These are phyloP conservation scores for Hirtodrosophila histrioides DNA, from an alignment of 2,888 invertebrate species.

Conservation along the genomic window DNA sequence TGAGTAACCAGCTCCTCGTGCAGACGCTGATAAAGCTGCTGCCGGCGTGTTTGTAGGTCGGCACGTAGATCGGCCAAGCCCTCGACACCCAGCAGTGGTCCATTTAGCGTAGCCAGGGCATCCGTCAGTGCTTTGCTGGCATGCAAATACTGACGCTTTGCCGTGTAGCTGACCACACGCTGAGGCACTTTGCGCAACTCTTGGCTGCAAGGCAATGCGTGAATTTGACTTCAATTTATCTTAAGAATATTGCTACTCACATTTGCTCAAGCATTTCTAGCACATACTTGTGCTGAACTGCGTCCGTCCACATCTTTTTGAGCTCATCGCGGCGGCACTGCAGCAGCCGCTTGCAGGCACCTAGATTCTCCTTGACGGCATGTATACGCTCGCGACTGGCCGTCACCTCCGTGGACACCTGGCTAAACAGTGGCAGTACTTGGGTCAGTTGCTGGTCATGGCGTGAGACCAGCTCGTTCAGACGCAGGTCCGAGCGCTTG, in stretches of 20 bases:
- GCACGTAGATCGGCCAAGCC: slow-evolving; percentile 91
- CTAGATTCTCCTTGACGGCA: slow-evolving; percentile 91
- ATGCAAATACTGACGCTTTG: slow-evolving; percentile 92
- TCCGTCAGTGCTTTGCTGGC: slow-evolving; percentile 92
- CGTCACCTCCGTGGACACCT: slow-evolving; percentile 90
- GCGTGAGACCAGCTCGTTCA: slow-evolving; percentile 94
- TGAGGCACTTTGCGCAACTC: slow-evolving; percentile 90
- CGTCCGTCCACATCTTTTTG: slow-evolving; percentile 96
- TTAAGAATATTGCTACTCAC: slow-evolving; percentile 58
- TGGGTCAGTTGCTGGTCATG: slow-evolving; percentile 94
- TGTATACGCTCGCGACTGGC: slow-evolving; percentile 90
- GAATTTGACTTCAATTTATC: neutral
- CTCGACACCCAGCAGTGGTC: slow-evolving; percentile 91
- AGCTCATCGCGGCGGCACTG: slow-evolving; percentile 96
- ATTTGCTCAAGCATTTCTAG: slow-evolving; percentile 95
- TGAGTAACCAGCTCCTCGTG: slow-evolving; percentile 90
- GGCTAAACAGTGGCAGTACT: slow-evolving; percentile 89
- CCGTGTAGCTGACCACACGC: slow-evolving; percentile 87
- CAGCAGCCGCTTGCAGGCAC: slow-evolving; percentile 92
- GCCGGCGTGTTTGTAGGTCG: slow-evolving; percentile 87
- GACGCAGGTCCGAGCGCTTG: slow-evolving; percentile 93
- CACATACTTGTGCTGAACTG: slow-evolving; percentile 97
- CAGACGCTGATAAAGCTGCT: slow-evolving; percentile 89
- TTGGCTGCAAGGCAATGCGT: slow-evolving; percentile 86
- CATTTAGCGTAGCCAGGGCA: slow-evolving; percentile 88